Evolutionary conservation across 2,113 vertebrate genomes (phyloP), one percentile per base, ranked within the genome.

Genomic region (Ia io): DNA sequence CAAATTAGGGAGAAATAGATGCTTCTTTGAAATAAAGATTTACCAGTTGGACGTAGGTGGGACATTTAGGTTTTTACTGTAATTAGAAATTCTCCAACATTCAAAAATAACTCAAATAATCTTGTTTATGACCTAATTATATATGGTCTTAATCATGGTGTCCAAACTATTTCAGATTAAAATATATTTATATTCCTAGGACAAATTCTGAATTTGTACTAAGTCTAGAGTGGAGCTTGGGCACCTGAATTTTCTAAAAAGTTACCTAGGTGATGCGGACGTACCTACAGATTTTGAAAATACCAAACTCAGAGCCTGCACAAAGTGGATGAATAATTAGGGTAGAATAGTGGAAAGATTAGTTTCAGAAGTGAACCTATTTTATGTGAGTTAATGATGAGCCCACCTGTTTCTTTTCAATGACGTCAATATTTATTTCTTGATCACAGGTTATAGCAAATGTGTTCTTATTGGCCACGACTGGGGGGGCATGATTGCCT

Each of bases 401-500:
- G 42, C 44, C 12, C 11, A 35, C 20, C 65, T 78, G 7, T 90
- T 93, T 80, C 49, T 87, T 84, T 79, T 78, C 25, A 70, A 49
- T 51, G 76, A 97, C 90, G 71, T 87, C 76, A 70, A 30, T 37
- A 44, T 97, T 74, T 97, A 49, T 98, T 94, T 98, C 96, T 98
- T 49, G 91, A 96, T 96, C 96, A 79, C 96, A 99, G 99, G 99
- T 63, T 99, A 99, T 97, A 99, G 98, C 98, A 99, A 99, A 98
- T 99, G 99, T 97, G 99, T 99, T 97, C 98, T 99, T 73, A 98
- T 99, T 96, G 99, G 99, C 91, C 99, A 99, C 9, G 99, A 99
- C 98, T 99, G 99, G 99, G 99, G 99, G 25, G 99, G 99, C 96
- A 99, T 99, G 98, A 98, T 99, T 6, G 99, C 99, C 40, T 99